Evolutionary conservation across 2,888 invertebrate genomes (phyloP).

Genomic region (Sesamia inferens): DNA sequence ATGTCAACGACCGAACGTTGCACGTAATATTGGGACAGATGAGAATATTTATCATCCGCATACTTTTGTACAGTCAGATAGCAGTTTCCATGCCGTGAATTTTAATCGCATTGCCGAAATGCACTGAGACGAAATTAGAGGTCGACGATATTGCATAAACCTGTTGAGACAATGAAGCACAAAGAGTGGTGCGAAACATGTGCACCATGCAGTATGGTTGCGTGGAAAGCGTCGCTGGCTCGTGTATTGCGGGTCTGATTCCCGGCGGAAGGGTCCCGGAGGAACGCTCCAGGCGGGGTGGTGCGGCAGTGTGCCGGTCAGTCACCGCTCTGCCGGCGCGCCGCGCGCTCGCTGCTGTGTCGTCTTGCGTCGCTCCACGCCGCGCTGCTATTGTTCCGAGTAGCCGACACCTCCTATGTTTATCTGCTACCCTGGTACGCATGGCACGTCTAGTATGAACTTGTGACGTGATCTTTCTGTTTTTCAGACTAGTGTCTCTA

Average conservation of each 20-base stretch:
- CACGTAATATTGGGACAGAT: slow-evolving; percentile 62
- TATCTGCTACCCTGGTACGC: slow-evolving; percentile 80
- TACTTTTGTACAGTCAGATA: slow-evolving; percentile 59
- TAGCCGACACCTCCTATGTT: slow-evolving; percentile 78
- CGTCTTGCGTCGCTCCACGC: slow-evolving; percentile 68
- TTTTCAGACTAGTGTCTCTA: slow-evolving; percentile 74
- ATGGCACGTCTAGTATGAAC: slow-evolving; percentile 80
- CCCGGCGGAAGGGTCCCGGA: slow-evolving; percentile 88
- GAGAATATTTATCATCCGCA: slow-evolving; percentile 58
- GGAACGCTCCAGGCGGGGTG: slow-evolving; percentile 85
- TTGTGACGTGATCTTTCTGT: slow-evolving; percentile 77
- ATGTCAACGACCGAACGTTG: slow-evolving; percentile 62
- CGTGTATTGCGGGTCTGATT: slow-evolving; percentile 79
- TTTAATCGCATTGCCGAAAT: slow-evolving; percentile 55
- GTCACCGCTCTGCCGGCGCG: slow-evolving; percentile 88
- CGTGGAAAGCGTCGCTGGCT: slow-evolving; percentile 70
- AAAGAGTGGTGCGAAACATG: slow-evolving; percentile 72
- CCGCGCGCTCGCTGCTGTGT: slow-evolving; percentile 82
- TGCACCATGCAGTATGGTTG: slow-evolving; percentile 73
- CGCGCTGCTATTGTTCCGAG: slow-evolving; percentile 76
- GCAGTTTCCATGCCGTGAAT: slow-evolving; percentile 62
- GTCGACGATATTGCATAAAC: slow-evolving; percentile 61
- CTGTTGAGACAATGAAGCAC: slow-evolving; percentile 69
- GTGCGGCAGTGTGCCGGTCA: slow-evolving; percentile 89
- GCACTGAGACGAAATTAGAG: slow-evolving; percentile 48